Evolutionary conservation across 2,888 invertebrate genomes (phyloP).

Genomic region (Hypena proboscidalis): DNA sequence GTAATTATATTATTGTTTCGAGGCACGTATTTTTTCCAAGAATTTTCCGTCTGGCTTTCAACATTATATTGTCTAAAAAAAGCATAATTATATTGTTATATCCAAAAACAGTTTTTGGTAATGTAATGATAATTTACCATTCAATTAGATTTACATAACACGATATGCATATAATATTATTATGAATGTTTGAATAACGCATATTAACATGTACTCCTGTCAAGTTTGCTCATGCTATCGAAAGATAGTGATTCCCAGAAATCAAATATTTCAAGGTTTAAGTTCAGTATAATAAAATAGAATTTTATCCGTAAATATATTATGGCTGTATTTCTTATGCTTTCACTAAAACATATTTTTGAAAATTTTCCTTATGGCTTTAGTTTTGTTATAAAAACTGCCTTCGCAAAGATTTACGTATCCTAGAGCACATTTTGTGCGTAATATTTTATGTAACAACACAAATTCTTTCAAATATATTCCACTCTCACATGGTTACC

Average conservation of each 20-base stretch:
- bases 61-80: too few species aligned
- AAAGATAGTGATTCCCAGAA: conserved; percentile 24
- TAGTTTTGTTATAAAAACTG: too few species aligned
- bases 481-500: conserved; percentile 13
- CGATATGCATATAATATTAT: not conserved
- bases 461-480: not conserved
- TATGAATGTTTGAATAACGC: not conserved
- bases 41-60: too few species aligned
- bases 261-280: conserved; percentile 26
- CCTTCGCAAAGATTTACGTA: too few species aligned
- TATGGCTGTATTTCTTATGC: too few species aligned
- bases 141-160: not conserved
- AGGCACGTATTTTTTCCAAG: too few species aligned
- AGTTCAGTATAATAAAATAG: not conserved
- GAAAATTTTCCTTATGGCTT: not conserved
- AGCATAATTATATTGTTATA: too few species aligned
- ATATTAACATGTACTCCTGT: conserved; percentile 9
- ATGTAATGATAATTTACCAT: not conserved
- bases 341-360: too few species aligned
- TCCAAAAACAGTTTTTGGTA: not conserved
- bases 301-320: too few species aligned
- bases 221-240: conserved; percentile 36
- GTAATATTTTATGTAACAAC: conserved; percentile 1
- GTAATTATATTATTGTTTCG: too few species aligned
- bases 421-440: too few species aligned